phyloP scores from a whole-genome alignment of 2,113 vertebrate species.

The Protobothrops flavoviridis region DNA sequence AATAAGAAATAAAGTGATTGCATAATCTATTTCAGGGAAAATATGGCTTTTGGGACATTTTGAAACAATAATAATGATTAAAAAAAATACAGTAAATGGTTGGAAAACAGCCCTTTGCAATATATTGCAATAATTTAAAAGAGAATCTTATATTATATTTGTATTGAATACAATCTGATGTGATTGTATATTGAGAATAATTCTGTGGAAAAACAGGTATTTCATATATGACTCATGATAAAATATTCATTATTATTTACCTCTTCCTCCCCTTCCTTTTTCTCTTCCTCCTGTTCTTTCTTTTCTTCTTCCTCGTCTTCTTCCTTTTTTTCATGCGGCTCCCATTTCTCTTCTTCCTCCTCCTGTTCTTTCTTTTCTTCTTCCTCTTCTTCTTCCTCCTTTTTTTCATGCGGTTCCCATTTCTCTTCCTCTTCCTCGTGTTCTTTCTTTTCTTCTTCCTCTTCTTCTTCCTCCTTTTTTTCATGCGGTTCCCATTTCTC shows the following conservation, averaged over 20 bases:
- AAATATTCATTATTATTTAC: not conserved
- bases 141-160: not conserved
- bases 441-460: too few species aligned
- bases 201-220: not conserved
- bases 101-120: not conserved
- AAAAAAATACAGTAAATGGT: not conserved
- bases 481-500: too few species aligned
- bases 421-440: too few species aligned
- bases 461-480: too few species aligned
- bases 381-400: too few species aligned
- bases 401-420: too few species aligned
- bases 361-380: too few species aligned
- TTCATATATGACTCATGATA: not conserved
- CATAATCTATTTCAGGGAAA: not conserved
- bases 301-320: too few species aligned
- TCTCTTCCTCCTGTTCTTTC: too few species aligned
- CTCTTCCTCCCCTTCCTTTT: not conserved
- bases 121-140: not conserved
- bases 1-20: not conserved
- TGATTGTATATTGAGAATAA: not conserved
- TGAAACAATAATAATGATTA: not conserved
- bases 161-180: not conserved
- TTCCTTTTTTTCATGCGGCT: too few species aligned
- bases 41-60: not conserved
- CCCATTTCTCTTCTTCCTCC: too few species aligned